A percentile compares a stretch with the other conserved stretches of the same genome.
phyloP scores from a whole-genome alignment of 2,113 vertebrate species.

The Gadus chalcogrammus region DNA sequence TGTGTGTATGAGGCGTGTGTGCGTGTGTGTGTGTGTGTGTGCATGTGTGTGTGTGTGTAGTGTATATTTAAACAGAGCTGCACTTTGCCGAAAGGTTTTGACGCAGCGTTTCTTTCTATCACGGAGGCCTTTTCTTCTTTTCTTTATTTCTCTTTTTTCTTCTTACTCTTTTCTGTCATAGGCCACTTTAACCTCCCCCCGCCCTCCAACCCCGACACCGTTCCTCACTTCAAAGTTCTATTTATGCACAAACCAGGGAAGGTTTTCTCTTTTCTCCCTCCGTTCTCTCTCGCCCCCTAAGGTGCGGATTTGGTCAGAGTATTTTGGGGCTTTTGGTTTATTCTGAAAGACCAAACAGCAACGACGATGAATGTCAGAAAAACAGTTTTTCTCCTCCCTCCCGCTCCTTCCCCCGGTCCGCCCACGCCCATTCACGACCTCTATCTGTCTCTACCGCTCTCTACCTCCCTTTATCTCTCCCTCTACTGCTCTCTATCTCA shows the following conservation, averaged over 20 bases:
- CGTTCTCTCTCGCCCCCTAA: slow-evolving; percentile 15
- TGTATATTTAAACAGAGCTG: slow-evolving; percentile 43
- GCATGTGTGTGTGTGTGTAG: background rate
- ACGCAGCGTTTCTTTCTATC: slow-evolving; percentile 49
- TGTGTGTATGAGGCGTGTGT: background rate
- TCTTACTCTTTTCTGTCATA: slow-evolving; percentile 17
- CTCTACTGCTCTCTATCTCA: background rate
- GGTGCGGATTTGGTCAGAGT: background rate
- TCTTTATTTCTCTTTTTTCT: slow-evolving; percentile 27
- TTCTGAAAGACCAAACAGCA: too few relatives aligned
- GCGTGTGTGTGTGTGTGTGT: background rate
- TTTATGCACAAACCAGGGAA: slow-evolving; percentile 74
- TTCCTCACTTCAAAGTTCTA: slow-evolving; percentile 76
- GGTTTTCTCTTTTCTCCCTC: slow-evolving; percentile 56
- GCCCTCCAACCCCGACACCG: background rate
- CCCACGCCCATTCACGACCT: background rate
- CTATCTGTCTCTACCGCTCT: background rate
- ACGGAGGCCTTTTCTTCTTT: slow-evolving; percentile 25
- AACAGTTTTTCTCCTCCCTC: too few relatives aligned
- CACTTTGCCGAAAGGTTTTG: slow-evolving; percentile 50
- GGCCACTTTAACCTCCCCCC: too few relatives aligned
- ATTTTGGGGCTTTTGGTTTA: background rate
- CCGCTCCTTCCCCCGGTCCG: background rate
- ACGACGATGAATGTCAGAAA: too few relatives aligned
- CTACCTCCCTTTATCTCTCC: background rate